Evolutionary conservation across 2,113 vertebrate species (phyloP), one percentile per base, ranked within the genome.

Genomic region (Abramis brama): DNA sequence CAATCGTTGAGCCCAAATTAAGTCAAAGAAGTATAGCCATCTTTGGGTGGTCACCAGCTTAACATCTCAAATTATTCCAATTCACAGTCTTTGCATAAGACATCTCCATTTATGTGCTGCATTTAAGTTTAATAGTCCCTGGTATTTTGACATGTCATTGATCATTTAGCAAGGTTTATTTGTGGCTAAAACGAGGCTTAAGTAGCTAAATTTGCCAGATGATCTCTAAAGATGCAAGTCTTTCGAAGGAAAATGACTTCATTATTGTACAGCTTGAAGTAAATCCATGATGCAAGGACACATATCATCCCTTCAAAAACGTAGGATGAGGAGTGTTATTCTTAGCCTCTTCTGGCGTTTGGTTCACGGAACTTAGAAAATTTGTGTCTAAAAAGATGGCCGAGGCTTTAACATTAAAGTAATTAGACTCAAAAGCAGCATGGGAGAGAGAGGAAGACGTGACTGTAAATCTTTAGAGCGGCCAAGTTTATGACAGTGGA

Each of bases 401-500:
- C 88, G 93, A 91, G 90, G 90, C 92, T 91, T 81, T 90, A 90
- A 88, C 86, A 62, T 79, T 15, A 75, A 84, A 86, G 90, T 89
- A 89, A 89, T 91, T 89, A 91, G 85, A 87, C 88, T 52, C 84
- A 59, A 87, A 89, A 87, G 87, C 84, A 33, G 83, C 86, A 87
- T 78, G 89, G 86, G 81, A 89, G 89, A 89, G 82, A 91, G 85
- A 87, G 87, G 85, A 83, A 25, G 70, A 91, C 86, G 88, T 90
- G 73, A 89, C 90, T 86, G 90, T 92, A 92, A 93, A 94, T 94
- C 87, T 90, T 86, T 33, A 86, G 68, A 84, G 64, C 88, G 79
- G 93, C 94, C 94, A 94, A 93, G 91, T 93, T 93, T 93, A 88
- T 94, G 94, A 94, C 92, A 93, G 87, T 52, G 82, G 89, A 92